Base-by-base conservation (phyloP, 2,797 vertebrate genomes). In the Dendrocincla fuliginosa region DNA sequence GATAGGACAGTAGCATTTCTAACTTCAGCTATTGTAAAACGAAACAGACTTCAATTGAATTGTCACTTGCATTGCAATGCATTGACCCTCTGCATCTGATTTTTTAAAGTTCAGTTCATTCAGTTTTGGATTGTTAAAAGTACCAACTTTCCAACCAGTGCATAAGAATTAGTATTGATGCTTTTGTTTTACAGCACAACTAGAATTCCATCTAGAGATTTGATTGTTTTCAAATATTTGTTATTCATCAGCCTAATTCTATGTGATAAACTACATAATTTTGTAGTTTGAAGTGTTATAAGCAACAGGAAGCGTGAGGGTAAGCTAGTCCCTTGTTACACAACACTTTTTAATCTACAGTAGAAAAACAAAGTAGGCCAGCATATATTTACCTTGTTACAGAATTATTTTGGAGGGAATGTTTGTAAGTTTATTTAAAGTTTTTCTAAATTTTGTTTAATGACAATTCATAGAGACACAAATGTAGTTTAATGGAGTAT, bases 31-130 rank as follows among this genome's bases (percentile, higher is more conserved):
- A 60, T 61, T 76, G 79, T 84, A 50, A 90, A 91, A 84, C 47
- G 23, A 89, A 87, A 86, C 28, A 49, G 44, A 75, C 25, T 77
- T 82, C 19, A 94, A 83, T 80, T 91, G 82, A 94, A 85, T 93
- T 97, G 70, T 95, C 49, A 76, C 59, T 95, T 90, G 69, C 74
- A 57, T 90, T 90, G 77, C 79, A 94, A 93, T 77, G 63, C 95
- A 97, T 97, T 97, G 97, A 97, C 97, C 97, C 97, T 97, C 97
- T 97, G 97, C 97, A 97, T 98, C 97, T 98, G 97, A 97, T 97
- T 96, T 96, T 93, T 93, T 81, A 39, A 76, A 93, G 73, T 85
- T 93, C 56, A 85, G 64, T 81, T 65, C 23, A 89, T 20, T 50
- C 9, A 55, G 33, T 65, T 89, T 73, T 59, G 47, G 23, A 42